These are phyloP conservation scores for Pelobates cultripes DNA, from an alignment of 2,797 vertebrate species.

Conservation along the genomic window DNA sequence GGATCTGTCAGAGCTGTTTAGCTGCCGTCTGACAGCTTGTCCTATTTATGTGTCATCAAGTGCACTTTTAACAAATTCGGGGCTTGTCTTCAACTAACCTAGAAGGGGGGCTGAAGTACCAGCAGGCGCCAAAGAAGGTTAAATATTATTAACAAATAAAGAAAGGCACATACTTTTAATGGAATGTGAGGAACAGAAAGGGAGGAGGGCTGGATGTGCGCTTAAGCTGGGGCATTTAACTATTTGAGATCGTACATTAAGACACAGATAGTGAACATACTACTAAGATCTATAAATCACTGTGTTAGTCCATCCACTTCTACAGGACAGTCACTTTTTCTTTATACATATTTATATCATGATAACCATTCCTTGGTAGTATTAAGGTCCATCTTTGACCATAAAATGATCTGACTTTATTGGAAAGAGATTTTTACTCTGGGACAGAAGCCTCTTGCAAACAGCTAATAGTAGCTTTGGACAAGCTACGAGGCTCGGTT, in stretches of 20 bases:
- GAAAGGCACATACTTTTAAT: conserved; percentile 65
- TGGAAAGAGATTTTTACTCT: not conserved
- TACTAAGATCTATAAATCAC: not conserved
- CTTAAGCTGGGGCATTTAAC: conserved; percentile 30
- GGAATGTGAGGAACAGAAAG: conserved; percentile 65
- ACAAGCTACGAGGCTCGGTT: not conserved
- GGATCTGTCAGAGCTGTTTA: conserved; percentile 64
- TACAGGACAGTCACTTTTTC: too few relatives aligned
- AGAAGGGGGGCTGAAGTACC: conserved; percentile 59
- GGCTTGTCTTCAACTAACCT: conserved; percentile 66
- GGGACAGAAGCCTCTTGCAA: not conserved
- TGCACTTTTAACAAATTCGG: conserved; percentile 63
- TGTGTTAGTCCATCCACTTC: not conserved
- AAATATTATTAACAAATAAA: conserved; percentile 73
- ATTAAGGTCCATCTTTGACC: not conserved
- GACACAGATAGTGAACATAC: not conserved
- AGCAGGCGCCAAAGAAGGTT: conserved; percentile 71
- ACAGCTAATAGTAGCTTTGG: conserved; percentile 11
- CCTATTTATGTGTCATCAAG: conserved; percentile 72
- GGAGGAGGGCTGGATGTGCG: conserved; percentile 28
- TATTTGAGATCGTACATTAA: conserved; percentile 8
- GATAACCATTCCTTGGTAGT: not conserved
- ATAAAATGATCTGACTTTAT: not conserved
- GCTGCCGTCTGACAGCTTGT: conserved; percentile 66
- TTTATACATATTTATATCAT: too few relatives aligned